Base-by-base conservation (phyloP, 2,113 vertebrate species). In the Epinephelus lanceolatus region DNA sequence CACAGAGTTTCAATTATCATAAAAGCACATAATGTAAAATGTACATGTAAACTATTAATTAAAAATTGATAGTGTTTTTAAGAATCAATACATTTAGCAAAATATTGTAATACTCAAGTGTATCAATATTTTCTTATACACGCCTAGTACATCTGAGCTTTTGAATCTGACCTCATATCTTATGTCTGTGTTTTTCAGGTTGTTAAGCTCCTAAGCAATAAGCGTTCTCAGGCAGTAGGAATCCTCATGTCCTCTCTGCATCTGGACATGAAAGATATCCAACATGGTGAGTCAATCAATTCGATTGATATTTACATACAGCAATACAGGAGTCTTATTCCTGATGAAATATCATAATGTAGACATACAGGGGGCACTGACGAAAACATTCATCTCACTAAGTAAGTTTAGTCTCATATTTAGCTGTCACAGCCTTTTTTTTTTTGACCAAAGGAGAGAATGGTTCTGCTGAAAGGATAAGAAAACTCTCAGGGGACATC, bases 201-300 rank as follows among this genome's bases (percentile, higher is more conserved):
- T 84, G 95, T 97, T 89, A 99, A 99, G 93, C 95, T 99, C 51
- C 92, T 99, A 70, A 99, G 96, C 94, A 99, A 98, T 93, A 99
- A 99, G 93, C 97, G 98, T 61, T 99, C 98, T 73, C 98, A 99
- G 93, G 98, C 98, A 49, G 98, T 99, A 80, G 98, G 98, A 79
- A 99, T 99, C 93, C 93, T 99, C 83, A 99, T 99, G 98, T 99
- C 98, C 73, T 99, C 98, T 45, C 95, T 99, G 83, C 98, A 99
- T 82, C 96, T 99, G 66, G 98, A 99, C 82, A 99, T 99, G 97
- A 99, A 93, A 91, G 98, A 99, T 70, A 99, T 99, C 91, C 97
- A 98, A 42, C 96, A 98, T 76, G 97, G 98, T 99, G 93, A 97
- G 97, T 92, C 33, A 6, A 10, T 8, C 27, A 5, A 1, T 49